Evolutionary conservation across 2,797 vertebrate genomes (phyloP).

Genomic region (Gymnothorax reevesii): DNA sequence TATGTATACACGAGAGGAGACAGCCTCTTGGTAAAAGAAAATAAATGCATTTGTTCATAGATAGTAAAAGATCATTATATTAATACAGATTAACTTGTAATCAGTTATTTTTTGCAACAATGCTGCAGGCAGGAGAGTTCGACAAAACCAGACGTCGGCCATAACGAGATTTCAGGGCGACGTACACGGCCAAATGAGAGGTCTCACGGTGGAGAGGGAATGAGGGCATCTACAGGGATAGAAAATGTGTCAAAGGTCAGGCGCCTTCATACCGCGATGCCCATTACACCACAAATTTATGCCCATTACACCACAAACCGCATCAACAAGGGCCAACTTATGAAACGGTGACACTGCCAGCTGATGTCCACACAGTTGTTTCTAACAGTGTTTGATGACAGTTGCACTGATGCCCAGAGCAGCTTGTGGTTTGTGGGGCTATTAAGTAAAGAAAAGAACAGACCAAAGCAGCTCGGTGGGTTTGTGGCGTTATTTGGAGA

Average conservation of each 20-base stretch:
- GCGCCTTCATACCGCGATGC: slow-evolving; percentile 37
- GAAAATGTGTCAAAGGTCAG: slow-evolving; percentile 23
- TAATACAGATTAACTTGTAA: slow-evolving; percentile 17
- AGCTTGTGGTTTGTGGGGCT: slow-evolving; percentile 75
- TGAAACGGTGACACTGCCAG: slow-evolving; percentile 32
- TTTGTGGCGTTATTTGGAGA: slow-evolving; percentile 25
- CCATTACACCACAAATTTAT: slow-evolving; percentile 32
- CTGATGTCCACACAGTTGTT: slow-evolving; percentile 11
- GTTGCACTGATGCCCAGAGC: slow-evolving; percentile 93
- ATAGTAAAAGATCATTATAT: slow-evolving; percentile 28
- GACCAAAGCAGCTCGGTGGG: slow-evolving; percentile 92
- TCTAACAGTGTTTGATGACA: slow-evolving; percentile 88
- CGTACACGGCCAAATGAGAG: slow-evolving; percentile 43
- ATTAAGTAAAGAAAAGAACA: slow-evolving; percentile 94
- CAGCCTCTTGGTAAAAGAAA: slow-evolving; percentile 20
- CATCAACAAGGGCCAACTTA: slow-evolving; percentile 20
- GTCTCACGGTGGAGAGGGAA: slow-evolving; percentile 24
- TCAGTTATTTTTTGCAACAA: slow-evolving; percentile 1
- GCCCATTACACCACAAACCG: slow-evolving; percentile 39
- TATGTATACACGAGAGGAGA: slow-evolving; percentile 17
- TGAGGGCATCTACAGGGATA: slow-evolving; percentile 47
- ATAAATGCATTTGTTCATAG: slow-evolving; percentile 22
- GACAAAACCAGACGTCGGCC: slow-evolving; percentile 34
- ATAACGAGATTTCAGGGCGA: slow-evolving; percentile 36
- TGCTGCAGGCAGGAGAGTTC: slow-evolving; percentile 23